Conservation (phyloP, 2,797 vertebrate genomes). For the Pteronotus mesoamericanus region DNA sequence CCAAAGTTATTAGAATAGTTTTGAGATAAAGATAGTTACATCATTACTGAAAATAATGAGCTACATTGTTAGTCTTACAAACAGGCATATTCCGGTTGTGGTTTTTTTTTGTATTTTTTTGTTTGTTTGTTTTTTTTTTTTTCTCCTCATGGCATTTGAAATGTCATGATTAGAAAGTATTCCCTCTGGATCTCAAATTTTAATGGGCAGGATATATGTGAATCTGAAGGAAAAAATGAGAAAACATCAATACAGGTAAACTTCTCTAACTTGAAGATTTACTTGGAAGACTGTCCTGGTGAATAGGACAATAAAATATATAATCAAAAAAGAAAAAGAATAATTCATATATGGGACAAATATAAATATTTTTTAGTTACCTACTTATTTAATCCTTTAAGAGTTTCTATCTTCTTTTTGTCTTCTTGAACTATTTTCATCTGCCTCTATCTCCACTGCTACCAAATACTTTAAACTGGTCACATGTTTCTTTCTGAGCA, state of each 20-base stretch:
- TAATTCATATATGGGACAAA: not conserved
- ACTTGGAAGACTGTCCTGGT: not conserved
- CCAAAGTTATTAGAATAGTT: not conserved
- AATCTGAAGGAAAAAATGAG: not conserved
- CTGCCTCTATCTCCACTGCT: not conserved
- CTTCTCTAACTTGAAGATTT: not conserved
- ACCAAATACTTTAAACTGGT: not conserved
- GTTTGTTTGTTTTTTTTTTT: not conserved
- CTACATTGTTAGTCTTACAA: not conserved
- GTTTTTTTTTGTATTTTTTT: too few species aligned
- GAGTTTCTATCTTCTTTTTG: not conserved
- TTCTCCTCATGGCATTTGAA: not conserved
- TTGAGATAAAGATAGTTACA: not conserved
- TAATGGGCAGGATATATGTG: not conserved
- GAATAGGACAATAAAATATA: not conserved
- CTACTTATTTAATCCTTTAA: not conserved
- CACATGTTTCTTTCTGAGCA: not conserved
- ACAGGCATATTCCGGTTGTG: not conserved
- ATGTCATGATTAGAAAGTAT: not conserved
- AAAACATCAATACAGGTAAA: not conserved
- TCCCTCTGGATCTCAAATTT: not conserved
- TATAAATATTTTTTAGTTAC: not conserved
- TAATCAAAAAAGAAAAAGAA: not conserved
- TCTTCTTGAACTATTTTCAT: not conserved
- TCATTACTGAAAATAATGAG: not conserved